Evolutionary conservation across 1,140 invertebrate species (phyloP), one percentile per base, ranked within the genome.

Genomic region (Tribolium madens): DNA sequence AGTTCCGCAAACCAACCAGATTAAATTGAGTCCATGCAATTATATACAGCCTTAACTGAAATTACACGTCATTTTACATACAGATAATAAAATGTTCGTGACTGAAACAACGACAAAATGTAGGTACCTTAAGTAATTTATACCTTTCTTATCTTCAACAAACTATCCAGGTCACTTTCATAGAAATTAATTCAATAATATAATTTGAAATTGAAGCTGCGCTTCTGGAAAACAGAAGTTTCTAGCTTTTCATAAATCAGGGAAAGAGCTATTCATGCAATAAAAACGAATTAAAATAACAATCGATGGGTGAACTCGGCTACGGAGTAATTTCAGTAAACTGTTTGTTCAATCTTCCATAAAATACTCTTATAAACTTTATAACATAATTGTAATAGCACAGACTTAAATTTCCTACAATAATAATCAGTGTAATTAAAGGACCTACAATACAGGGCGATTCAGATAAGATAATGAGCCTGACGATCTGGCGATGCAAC

Each of bases 21-120:
- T 72, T 50, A 72, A 72, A 52, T 72, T 72, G 46, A 46, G 70
- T 72, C 50, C 70, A 52, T 46, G 26, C 70, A 50, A 47, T 72
- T 72, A 46, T 48, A 72, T 26, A 9, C 9, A 72, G 21, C 7
- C 26, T 72, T 31, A 14, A n/a, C n/a, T 14, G 21, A 18, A 72
- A 72, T 72, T 72, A 72, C 17, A 52, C 70, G 47, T 14, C 46
- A 7, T 72, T 42, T 42, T n/a, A n/a, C n/a, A 26, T 26, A 26
- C 2, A 26, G 21, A 26, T 26, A 26, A 26, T 26, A 26, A 26
- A n/a, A n/a, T n/a, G n/a, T n/a, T n/a, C n/a, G n/a, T n/a, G n/a
- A n/a, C n/a, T n/a, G n/a, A n/a, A n/a, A n/a, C n/a, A n/a, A n/a
- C n/a, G n/a, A n/a, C n/a, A n/a, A n/a, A n/a, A n/a, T n/a, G n/a